Evolutionary conservation across 2,888 invertebrate species (phyloP).

Genomic region (Enchytraeus crypticus): DNA sequence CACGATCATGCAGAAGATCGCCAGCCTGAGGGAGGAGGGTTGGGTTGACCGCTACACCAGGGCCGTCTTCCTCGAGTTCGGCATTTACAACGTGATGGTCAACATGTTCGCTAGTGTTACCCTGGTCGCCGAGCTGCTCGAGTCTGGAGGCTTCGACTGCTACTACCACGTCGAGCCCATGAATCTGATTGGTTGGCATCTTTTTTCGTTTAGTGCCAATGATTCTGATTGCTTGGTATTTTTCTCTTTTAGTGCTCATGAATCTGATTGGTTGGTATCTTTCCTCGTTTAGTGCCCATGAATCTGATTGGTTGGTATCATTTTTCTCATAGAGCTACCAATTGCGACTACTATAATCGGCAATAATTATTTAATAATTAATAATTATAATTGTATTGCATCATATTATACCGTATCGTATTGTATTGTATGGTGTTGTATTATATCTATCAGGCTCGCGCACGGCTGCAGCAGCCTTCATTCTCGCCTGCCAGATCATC

Average conservation of each 20-base stretch:
- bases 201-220: no score
- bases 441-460: no score
- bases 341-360: no score
- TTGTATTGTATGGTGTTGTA: no score
- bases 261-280: conserved; percentile 43
- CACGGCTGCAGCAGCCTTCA: no score
- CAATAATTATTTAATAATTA: no score
- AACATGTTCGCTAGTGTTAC: conserved; percentile 44
- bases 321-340: no score
- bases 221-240: no score
- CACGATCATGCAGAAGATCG: conserved; percentile 33
- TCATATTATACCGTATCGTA: no score
- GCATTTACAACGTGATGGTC: conserved; percentile 50
- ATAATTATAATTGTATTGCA: no score
- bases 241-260: conserved; percentile 47
- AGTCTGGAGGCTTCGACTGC: conserved; percentile 40
- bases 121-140: conserved; percentile 42
- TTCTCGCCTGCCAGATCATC: conserved; percentile 28
- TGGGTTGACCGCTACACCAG: conserved; percentile 53
- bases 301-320: no score
- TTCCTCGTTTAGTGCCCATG: no score
- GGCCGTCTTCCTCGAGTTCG: conserved; percentile 54
- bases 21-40: conserved; percentile 39
- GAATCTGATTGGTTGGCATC: conserved; percentile 42
- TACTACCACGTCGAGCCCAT: conserved; percentile 45